phyloP scores from a whole-genome alignment of 2,797 vertebrate genomes.

The Anguilla pacifica region DNA sequence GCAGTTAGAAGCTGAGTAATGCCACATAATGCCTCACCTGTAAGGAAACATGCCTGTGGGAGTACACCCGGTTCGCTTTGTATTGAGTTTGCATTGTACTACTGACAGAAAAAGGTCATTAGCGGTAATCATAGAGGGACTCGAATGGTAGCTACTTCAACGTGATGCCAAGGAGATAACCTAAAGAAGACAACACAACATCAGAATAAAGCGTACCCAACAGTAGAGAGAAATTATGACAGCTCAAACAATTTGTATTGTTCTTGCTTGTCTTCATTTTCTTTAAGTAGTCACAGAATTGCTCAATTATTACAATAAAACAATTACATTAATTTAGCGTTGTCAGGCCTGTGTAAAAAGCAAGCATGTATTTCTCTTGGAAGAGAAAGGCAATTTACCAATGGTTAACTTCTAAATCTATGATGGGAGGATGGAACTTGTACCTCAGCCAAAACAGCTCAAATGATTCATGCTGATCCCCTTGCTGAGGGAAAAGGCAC shows the following conservation, averaged over 20 bases:
- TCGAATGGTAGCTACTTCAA: neutral
- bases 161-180: neutral
- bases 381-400: neutral
- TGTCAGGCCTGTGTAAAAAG: neutral
- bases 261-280: neutral
- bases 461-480: neutral
- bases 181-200: neutral
- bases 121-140: neutral
- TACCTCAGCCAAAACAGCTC: neutral
- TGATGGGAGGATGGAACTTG: neutral
- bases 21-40: slow-evolving; percentile 14
- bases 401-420: neutral
- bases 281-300: neutral
- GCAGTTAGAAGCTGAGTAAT: slow-evolving; percentile 28
- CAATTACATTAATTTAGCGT: neutral
- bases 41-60: slow-evolving; percentile 9
- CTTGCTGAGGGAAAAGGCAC: neutral
- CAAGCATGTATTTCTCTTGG: neutral
- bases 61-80: slow-evolving; percentile 43
- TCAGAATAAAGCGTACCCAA: neutral
- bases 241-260: neutral
- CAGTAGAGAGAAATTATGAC: neutral
- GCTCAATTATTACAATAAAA: neutral
- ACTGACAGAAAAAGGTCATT: slow-evolving; percentile 46
- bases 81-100: slow-evolving; percentile 47